phyloP scores from a whole-genome alignment of 2,888 invertebrate species.

The Drosophila longiperda region DNA sequence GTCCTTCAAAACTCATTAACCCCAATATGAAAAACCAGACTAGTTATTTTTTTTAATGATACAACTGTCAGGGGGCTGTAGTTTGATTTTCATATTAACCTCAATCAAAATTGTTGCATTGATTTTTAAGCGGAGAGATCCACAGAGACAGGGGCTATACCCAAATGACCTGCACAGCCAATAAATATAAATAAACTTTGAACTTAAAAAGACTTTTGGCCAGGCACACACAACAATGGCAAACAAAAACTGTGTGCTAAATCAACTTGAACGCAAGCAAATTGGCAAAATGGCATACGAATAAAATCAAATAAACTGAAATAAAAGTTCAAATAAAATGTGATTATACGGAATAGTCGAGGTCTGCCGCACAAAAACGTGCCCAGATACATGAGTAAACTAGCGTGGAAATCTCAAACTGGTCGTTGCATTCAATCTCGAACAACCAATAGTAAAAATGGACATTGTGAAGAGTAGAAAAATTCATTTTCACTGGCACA shows the following conservation, averaged over 20 bases:
- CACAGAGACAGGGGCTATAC: slow-evolving; percentile 28
- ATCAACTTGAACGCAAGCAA: slow-evolving; percentile 48
- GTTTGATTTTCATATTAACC: slow-evolving; percentile 23
- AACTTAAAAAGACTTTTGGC: slow-evolving; percentile 44
- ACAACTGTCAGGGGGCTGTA: slow-evolving; percentile 17
- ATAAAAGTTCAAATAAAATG: slow-evolving; percentile 76
- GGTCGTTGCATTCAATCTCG: slow-evolving; percentile 52
- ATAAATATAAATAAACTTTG: slow-evolving; percentile 72
- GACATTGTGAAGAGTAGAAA: slow-evolving; percentile 63
- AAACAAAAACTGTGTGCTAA: slow-evolving; percentile 51
- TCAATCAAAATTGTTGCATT: slow-evolving; percentile 46
- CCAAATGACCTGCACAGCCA: slow-evolving; percentile 64
- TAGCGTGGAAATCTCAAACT: slow-evolving; percentile 64
- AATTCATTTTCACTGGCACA: slow-evolving; percentile 67
- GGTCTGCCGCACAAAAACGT: slow-evolving; percentile 47
- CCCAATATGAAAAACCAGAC: neutral
- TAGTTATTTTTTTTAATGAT: slow-evolving; percentile 31
- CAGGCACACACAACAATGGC: slow-evolving; percentile 25
- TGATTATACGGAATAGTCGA: slow-evolving; percentile 57
- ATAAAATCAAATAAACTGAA: slow-evolving; percentile 72
- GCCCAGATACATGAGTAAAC: slow-evolving; percentile 58
- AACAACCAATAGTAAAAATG: slow-evolving; percentile 42
- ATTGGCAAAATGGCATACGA: slow-evolving; percentile 59
- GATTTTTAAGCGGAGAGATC: slow-evolving; percentile 3
- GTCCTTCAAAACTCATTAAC: neutral